Evolutionary conservation across 2,797 vertebrate genomes (phyloP).

Genomic region (Falco novaeseelandiae): DNA sequence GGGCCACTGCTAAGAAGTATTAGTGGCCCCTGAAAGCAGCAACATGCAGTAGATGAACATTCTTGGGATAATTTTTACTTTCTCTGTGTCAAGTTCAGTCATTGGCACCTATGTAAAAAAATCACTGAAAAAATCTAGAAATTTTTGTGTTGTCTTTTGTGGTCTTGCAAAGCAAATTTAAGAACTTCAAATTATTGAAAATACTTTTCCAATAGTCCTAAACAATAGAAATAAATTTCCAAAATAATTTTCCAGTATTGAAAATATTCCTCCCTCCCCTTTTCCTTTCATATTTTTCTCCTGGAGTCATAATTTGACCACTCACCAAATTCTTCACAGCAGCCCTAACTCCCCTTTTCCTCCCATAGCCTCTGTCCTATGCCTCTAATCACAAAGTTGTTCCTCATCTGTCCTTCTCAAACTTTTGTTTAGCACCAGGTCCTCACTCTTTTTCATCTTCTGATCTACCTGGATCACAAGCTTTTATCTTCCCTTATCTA

Average conservation of each 20-base stretch:
- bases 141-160: background rate
- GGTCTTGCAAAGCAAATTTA: background rate
- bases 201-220: background rate
- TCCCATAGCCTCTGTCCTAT: background rate
- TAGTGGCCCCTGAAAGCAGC: background rate
- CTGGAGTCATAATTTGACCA: background rate
- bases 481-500: background rate
- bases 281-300: background rate
- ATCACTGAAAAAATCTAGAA: background rate
- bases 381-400: background rate
- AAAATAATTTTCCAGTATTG: background rate
- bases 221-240: background rate
- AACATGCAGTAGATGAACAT: background rate
- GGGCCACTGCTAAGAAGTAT: background rate
- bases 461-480: background rate
- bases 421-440: background rate
- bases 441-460: background rate
- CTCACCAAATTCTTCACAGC: background rate
- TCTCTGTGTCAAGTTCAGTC: background rate
- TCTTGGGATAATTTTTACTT: background rate
- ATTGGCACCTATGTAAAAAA: background rate
- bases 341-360: background rate
- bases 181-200: background rate
- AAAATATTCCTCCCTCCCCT: background rate
- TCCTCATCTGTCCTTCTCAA: background rate